phyloP scores from a whole-genome alignment of 1,140 invertebrate genomes.

The Pentalonia nigronervosa region DNA sequence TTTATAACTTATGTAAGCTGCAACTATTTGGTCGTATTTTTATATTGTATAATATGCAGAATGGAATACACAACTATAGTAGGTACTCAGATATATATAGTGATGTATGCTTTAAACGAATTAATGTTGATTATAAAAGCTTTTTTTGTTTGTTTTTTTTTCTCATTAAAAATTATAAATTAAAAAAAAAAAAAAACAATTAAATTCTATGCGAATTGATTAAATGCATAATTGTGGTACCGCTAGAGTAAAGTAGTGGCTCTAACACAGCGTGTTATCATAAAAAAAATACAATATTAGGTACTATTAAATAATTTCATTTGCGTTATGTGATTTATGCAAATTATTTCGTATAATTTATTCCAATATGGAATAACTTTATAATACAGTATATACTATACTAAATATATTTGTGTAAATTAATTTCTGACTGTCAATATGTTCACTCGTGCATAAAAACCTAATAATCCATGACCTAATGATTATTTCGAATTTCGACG shows the following conservation, averaged over 20 bases:
- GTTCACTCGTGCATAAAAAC: not conserved
- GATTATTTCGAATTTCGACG: not conserved
- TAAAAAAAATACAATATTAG: not conserved
- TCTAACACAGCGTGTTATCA: not conserved
- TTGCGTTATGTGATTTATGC: slow-evolving; percentile 27
- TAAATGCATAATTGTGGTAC: not conserved
- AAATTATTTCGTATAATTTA: slow-evolving; percentile 22
- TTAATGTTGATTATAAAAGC: not conserved
- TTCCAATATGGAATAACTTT: not conserved
- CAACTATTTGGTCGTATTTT: not conserved
- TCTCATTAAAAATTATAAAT: not conserved
- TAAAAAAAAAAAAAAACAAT: not conserved
- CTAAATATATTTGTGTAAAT: not conserved
- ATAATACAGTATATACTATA: not conserved
- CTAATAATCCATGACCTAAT: slow-evolving; percentile 36
- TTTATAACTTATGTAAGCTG: not conserved
- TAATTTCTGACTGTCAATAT: slow-evolving; percentile 15
- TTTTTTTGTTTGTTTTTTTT: not conserved
- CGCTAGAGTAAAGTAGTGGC: not conserved
- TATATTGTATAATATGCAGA: not conserved
- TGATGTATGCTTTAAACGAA: not conserved
- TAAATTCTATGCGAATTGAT: not conserved
- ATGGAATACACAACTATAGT: not conserved
- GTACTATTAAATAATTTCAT: not conserved
- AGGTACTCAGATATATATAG: not conserved